Conservation (phyloP, 2,888 invertebrate genomes). For the Sinopyrophorus schimmeli region DNA sequence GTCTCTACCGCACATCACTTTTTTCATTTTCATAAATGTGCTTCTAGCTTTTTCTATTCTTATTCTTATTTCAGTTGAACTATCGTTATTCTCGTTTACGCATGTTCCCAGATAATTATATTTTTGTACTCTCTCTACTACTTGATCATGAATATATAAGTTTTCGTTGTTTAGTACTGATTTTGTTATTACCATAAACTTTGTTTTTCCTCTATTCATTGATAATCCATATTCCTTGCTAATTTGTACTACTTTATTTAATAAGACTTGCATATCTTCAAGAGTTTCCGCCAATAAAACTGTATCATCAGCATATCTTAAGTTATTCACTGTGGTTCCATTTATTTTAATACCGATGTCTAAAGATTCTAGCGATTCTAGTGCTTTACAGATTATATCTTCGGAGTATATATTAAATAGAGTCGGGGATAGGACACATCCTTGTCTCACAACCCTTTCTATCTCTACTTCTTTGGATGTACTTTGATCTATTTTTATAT, state of each 20-base stretch:
- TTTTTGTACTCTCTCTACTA: too few species aligned
- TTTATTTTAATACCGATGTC: slow-evolving; percentile 10
- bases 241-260: slow-evolving; percentile 5
- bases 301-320: slow-evolving; percentile 14
- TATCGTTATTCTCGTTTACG: too few species aligned
- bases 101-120: too few species aligned
- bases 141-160: not conserved
- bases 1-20: too few species aligned
- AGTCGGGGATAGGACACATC: slow-evolving; percentile 8
- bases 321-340: slow-evolving; percentile 4
- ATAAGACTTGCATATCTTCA: slow-evolving; percentile 3
- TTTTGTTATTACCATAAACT: slow-evolving; percentile 10
- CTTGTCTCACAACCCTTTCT: slow-evolving; percentile 13
- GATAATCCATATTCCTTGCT: slow-evolving; percentile 9
- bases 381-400: slow-evolving; percentile 8
- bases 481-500: not conserved
- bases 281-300: slow-evolving; percentile 1
- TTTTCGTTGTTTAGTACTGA: slow-evolving; percentile 1
- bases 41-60: too few species aligned
- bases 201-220: slow-evolving; percentile 12
- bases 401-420: slow-evolving; percentile 7
- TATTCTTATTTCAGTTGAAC: too few species aligned
- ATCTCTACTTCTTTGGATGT: slow-evolving; percentile 3
- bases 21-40: too few species aligned
- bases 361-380: slow-evolving; percentile 2